These are phyloP conservation scores for Cyphomyrus plagiostoma DNA, from an alignment of 2,113 vertebrate genomes.

Conservation along the genomic window DNA sequence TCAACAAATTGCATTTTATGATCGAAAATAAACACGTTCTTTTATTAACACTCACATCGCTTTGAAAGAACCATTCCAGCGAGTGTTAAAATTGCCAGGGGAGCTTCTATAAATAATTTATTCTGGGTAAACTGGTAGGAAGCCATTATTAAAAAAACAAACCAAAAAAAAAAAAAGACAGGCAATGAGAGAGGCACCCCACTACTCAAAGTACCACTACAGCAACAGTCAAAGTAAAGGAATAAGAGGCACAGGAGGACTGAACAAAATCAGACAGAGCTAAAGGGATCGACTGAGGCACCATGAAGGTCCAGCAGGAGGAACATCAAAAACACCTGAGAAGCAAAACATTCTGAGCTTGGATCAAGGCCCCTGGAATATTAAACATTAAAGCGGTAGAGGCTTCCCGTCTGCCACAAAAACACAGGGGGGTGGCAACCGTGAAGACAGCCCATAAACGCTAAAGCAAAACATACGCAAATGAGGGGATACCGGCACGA, in stretches of 20 bases:
- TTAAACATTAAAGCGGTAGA: neutral
- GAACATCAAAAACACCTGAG: neutral
- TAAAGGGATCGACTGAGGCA: neutral
- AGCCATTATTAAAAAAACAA: neutral
- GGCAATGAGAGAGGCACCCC: neutral
- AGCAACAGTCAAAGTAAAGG: neutral
- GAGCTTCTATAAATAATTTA: neutral
- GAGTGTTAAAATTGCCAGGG: neutral
- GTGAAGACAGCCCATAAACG: neutral
- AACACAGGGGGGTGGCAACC: neutral
- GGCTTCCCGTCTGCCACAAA: neutral
- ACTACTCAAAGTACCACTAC: neutral
- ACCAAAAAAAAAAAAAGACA: neutral
- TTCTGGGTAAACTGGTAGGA: neutral
- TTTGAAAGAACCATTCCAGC: neutral
- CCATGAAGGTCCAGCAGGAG: neutral
- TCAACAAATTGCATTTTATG: neutral
- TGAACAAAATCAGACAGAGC: neutral
- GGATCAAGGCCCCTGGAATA: neutral
- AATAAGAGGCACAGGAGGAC: neutral
- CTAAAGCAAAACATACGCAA: neutral
- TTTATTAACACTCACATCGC: neutral
- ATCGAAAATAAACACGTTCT: neutral
- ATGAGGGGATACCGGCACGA: neutral
- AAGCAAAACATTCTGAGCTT: neutral